Percentiles rank a stretch among this genome's conserved stretches.
Evolutionary conservation across 1,140 invertebrate species (phyloP).

Genomic region (Aplysia californica): DNA sequence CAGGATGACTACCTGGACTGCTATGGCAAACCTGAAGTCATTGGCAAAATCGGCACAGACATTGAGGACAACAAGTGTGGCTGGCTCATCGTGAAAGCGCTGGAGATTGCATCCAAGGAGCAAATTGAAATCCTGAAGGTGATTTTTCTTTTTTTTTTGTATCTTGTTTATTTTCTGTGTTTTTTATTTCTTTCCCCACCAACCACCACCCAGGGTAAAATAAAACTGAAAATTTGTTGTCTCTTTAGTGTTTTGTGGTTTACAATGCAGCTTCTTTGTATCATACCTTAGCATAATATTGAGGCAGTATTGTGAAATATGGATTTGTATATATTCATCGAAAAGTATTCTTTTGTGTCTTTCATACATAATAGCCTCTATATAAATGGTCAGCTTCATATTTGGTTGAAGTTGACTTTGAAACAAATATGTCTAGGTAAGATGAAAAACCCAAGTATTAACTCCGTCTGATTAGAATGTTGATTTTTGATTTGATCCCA

Average conservation of each 20-base stretch:
- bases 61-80: constrained; percentile 96
- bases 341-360: too few species aligned
- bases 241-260: not conserved
- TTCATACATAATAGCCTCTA: too few species aligned
- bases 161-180: not conserved
- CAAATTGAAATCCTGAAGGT: constrained; percentile 83
- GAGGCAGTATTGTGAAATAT: too few species aligned
- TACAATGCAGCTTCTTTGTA: not conserved
- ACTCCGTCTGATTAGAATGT: not conserved
- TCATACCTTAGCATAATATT: not conserved
- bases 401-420: not conserved
- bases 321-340: too few species aligned
- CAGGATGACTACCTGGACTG: constrained; percentile 93
- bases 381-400: too few species aligned
- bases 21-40: constrained; percentile 86
- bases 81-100: constrained; percentile 91
- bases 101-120: constrained; percentile 77
- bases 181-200: too few species aligned
- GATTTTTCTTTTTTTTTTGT: not conserved
- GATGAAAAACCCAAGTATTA: too few species aligned
- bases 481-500: too few species aligned
- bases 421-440: too few species aligned
- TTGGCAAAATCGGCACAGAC: constrained; percentile 91
- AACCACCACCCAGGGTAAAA: not conserved
- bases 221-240: too few species aligned